A percentile compares a stretch with the other conserved stretches of the same genome.
These are phyloP conservation scores for Asobara japonica DNA, from an alignment of 1,140 invertebrate species.

Conservation along the genomic window DNA sequence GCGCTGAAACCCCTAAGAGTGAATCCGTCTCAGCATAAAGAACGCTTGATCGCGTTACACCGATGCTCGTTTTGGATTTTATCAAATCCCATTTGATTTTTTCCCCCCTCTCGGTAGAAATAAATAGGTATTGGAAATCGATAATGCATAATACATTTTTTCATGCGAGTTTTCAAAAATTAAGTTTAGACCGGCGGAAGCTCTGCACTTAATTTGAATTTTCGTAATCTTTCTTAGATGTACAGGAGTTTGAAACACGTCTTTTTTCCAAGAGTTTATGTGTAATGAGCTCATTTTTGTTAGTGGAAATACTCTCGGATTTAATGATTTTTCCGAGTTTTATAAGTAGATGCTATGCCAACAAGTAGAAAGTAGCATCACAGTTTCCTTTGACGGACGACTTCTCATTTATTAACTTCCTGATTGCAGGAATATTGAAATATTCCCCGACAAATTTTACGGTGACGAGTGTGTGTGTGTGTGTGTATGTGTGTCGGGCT, in stretches of 20 bases:
- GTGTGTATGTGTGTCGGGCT: too few relatives aligned
- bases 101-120: background rate
- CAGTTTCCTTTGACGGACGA: constrained; percentile 23
- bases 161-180: background rate
- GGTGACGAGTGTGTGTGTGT: too few relatives aligned
- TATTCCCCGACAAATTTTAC: too few relatives aligned
- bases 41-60: constrained; percentile 17
- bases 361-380: constrained; percentile 22
- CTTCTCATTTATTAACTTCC: constrained; percentile 35
- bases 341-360: constrained; percentile 5
- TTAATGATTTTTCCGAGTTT: background rate
- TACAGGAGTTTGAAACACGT: too few relatives aligned
- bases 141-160: background rate
- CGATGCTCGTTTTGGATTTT: constrained; percentile 13
- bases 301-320: background rate
- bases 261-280: background rate
- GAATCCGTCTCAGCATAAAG: background rate
- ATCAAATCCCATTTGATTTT: constrained; percentile 22
- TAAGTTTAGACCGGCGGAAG: background rate
- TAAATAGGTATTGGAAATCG: constrained; percentile 8
- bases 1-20: background rate
- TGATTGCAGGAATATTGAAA: constrained; percentile 35
- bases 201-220: too few relatives aligned
- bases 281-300: background rate
- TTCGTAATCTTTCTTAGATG: too few relatives aligned